Evolutionary conservation across 2,888 invertebrate genomes (phyloP), one percentile per base, ranked within the genome.

Genomic region (Drosophila recens): DNA sequence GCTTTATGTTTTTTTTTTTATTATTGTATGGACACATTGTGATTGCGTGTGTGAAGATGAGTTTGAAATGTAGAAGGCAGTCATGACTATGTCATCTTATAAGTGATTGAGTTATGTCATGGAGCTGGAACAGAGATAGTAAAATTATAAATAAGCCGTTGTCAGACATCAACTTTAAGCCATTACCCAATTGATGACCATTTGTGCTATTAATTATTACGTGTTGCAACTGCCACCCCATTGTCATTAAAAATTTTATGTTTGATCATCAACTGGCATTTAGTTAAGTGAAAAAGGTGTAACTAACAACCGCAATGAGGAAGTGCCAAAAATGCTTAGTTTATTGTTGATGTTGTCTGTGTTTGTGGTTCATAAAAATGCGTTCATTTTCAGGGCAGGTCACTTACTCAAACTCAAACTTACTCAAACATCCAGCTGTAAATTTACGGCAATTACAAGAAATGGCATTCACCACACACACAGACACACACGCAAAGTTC

Each of bases 31-130:
- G 42, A 45, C 23, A 33, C 20, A 51, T 51, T 51, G 51, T 54
- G 57, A 67, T 72, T 53, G 58, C 58, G 42, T 59, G 51, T 45
- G 33, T 43, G 59, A 36, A 61, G 70, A 69, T 65, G 76, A 20
- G 46, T 33, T 17, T 13, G 38, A 56, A 40, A 48, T 34, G 38
- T 34, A 23, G 20, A 15, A 11, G 27, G 43, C 23, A 48, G 15
- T 59, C 27, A 52, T 54, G 58, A 49, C 15, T 20, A 53, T 13
- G 27, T 57, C 61, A 57, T 56, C 51, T 46, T 20, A 13, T 10
- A 13, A 8, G 15, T 38, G 62, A 54, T 42, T 51, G 27, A 69
- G 43, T 75, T 59, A 33, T 70, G 27, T 30, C 58, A 52, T 42
- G 11, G 11, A 20, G 11, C 8, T 11, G 45, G 3, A 30, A 42